Base-by-base conservation (phyloP, 2,113 vertebrate species). In the Cyprinodon variegatus region DNA sequence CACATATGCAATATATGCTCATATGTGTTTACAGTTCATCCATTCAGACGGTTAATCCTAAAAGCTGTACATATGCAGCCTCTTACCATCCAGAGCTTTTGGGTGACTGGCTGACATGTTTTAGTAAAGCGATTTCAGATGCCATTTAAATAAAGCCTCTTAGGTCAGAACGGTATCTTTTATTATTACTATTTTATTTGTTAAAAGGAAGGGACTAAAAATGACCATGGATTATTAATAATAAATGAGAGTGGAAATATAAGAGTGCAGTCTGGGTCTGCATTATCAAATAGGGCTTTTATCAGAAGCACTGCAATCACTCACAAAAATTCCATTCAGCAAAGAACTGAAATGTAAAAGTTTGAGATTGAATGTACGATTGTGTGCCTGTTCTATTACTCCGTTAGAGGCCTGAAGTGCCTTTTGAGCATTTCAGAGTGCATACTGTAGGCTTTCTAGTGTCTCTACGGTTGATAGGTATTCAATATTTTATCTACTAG, bases 111-210 rank as follows among this genome's bases (percentile, higher is more conserved):
- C 72, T 50, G 61, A 65, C 82, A 80, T 81, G 79, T 82, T 83
- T 76, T 70, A 45, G 70, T 59, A 65, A 72, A 79, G 40, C 66
- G 61, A 82, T 87, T 88, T 81, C 66, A 72, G 86, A 89, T 88
- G 79, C 70, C 71, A 79, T 90, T 88, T 82, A 83, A 89, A 87
- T 76, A 74, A 74, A 76, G 67, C 53, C 57, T 78, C 29, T 1
- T 70, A 40, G 82, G 84, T 83, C n/a, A 67, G 43, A 64, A 84
- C 93, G 92, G 94, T 92, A 90, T 91, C 83, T 90, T 93, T 83
- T 83, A 91, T 93, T 93, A 93, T 91, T 91, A 92, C 91, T 92
- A 91, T 93, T 94, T 93, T 92, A 93, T 94, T 93, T 91, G 90
- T 90, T 94, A 93, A 94, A 92, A 93, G 93, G 89, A 90, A 84